Evolutionary conservation across 2,797 vertebrate species (phyloP).

Genomic region (Urosaurus nigricauda): DNA sequence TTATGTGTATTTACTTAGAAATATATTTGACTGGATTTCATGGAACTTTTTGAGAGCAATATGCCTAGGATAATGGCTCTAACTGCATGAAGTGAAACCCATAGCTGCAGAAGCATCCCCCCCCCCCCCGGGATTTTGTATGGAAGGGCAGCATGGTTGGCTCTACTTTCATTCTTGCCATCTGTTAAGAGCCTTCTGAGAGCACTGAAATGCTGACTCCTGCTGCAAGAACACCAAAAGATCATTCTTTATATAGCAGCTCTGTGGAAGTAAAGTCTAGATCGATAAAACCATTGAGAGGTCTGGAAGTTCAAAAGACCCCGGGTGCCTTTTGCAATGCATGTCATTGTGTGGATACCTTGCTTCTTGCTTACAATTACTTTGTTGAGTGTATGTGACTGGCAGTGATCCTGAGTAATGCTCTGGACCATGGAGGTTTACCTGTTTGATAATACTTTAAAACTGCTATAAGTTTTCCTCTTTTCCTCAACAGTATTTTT

Average conservation of each 20-base stretch:
- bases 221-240: slow-evolving; percentile 55
- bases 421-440: too few species aligned
- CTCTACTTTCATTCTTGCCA: slow-evolving; percentile 24
- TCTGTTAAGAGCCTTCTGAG: slow-evolving; percentile 36
- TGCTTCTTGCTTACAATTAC: neutral
- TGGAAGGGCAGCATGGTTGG: neutral
- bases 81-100: slow-evolving; percentile 5
- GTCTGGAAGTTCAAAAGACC: slow-evolving; percentile 74
- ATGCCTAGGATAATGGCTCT: neutral
- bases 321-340: slow-evolving; percentile 80
- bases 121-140: neutral
- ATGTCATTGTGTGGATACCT: slow-evolving; percentile 78
- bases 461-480: too few species aligned
- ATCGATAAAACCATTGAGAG: slow-evolving; percentile 70
- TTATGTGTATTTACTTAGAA: neutral
- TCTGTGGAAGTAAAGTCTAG: slow-evolving; percentile 69
- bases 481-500: neutral
- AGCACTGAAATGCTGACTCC: slow-evolving; percentile 46
- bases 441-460: too few species aligned
- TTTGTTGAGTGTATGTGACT: slow-evolving; percentile 59
- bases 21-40: neutral
- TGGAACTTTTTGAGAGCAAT: neutral
- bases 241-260: slow-evolving; percentile 54
- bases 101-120: slow-evolving; percentile 3
- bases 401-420: slow-evolving; percentile 76